Conservation (phyloP, 2,113 vertebrate genomes). For the Lophura nycthemera region DNA sequence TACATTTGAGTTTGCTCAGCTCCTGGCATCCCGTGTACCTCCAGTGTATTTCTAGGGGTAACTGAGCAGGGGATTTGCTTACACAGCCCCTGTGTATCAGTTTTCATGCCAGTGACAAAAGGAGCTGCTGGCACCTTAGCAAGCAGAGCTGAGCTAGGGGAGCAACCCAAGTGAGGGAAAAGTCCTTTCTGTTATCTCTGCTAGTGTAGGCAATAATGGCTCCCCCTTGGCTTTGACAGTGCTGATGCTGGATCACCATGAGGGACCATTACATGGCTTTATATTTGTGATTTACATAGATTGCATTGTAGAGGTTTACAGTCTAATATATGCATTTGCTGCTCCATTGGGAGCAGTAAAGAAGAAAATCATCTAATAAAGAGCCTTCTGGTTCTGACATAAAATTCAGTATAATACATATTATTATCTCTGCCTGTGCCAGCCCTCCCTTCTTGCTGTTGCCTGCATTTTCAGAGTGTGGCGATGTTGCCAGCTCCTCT, state of each 20-base stretch:
- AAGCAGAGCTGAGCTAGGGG: neutral
- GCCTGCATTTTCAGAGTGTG: neutral
- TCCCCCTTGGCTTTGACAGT: neutral
- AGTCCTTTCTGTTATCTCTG: neutral
- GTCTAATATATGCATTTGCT: neutral
- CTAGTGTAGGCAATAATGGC: neutral
- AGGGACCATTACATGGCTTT: slow-evolving; percentile 2
- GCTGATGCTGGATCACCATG: neutral
- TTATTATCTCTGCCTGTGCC: neutral
- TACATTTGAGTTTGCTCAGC: neutral
- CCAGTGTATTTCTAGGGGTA: neutral
- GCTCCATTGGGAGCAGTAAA: slow-evolving; percentile 29
- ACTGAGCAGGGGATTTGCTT: neutral
- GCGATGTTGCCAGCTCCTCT: neutral
- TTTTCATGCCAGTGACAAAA: neutral
- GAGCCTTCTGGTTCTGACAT: slow-evolving; percentile 14
- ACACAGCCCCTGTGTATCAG: neutral
- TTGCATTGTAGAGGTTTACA: neutral
- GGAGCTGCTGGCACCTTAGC: neutral
- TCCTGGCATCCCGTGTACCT: neutral
- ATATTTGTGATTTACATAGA: slow-evolving; percentile 26
- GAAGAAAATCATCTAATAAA: slow-evolving; percentile 21
- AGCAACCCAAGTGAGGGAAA: neutral
- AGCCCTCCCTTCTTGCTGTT: neutral
- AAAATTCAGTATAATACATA: neutral